Evolutionary conservation across 2,888 invertebrate species (phyloP).

Genomic region (Idaea aversata): DNA sequence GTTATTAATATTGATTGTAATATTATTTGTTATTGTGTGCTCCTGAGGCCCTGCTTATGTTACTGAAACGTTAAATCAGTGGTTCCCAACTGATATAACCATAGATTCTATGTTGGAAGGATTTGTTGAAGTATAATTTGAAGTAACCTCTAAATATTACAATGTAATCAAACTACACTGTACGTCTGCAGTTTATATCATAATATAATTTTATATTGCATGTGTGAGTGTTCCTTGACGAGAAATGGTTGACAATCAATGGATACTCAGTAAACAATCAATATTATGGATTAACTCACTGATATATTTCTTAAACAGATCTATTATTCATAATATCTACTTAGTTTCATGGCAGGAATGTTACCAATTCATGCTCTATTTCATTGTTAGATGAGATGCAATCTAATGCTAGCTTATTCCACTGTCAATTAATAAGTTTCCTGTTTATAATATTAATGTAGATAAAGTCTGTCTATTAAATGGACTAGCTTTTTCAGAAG

Average conservation of each 20-base stretch:
- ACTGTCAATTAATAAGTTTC: too few species aligned
- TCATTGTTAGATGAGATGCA: neutral
- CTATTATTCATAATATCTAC: neutral
- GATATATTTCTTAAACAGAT: neutral
- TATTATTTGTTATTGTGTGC: neutral
- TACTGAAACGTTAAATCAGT: neutral
- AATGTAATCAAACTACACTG: neutral
- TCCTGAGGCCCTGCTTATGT: neutral
- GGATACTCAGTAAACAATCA: neutral
- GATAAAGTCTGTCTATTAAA: too few species aligned
- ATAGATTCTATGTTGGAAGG: neutral
- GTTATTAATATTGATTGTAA: neutral
- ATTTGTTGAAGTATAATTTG: neutral
- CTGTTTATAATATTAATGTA: too few species aligned
- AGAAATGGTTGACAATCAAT: neutral
- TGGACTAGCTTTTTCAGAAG: too few species aligned
- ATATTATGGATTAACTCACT: neutral
- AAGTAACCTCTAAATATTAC: conserved; percentile 12
- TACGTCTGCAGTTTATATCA: neutral
- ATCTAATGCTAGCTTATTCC: too few species aligned
- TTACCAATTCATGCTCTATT: neutral
- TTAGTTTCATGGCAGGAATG: neutral
- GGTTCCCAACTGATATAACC: neutral
- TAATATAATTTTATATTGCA: neutral
- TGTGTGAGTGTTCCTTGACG: neutral